A percentile compares a stretch with the other conserved stretches of the same genome.
These are phyloP conservation scores for Loriculus beryllinus DNA, from an alignment of 2,797 vertebrate species.

Conservation along the genomic window DNA sequence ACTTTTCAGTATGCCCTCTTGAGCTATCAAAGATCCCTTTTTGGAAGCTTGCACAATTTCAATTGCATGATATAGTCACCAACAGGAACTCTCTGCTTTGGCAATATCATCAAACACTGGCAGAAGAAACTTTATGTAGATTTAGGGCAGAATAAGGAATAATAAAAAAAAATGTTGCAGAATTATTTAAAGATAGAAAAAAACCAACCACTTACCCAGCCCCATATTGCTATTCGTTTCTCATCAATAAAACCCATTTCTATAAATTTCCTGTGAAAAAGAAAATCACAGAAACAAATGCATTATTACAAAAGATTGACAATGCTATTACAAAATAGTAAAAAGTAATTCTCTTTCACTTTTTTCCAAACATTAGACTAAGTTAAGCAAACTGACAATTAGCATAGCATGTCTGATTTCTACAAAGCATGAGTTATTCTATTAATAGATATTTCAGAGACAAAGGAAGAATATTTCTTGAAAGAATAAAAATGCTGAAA, in stretches of 20 bases:
- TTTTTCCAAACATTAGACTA: background rate
- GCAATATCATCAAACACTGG: background rate
- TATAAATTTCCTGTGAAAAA: conserved; percentile 80
- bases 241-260: conserved; percentile 84
- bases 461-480: background rate
- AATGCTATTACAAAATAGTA: background rate
- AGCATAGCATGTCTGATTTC: background rate
- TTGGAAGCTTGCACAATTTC: background rate
- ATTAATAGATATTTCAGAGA: background rate
- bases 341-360: background rate
- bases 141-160: background rate
- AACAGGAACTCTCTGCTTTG: background rate
- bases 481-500: background rate
- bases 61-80: background rate
- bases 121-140: background rate
- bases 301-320: background rate
- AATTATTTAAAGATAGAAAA: conserved; percentile 27
- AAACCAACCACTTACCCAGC: conserved; percentile 78
- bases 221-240: conserved; percentile 83
- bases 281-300: conserved; percentile 60
- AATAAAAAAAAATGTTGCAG: background rate
- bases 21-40: background rate
- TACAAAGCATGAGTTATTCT: background rate
- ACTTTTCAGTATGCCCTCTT: background rate
- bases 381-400: background rate